Evolutionary conservation across 53 echinoderm and acorn worm genomes (phyloP).

Genomic region (Holothuria scabra): DNA sequence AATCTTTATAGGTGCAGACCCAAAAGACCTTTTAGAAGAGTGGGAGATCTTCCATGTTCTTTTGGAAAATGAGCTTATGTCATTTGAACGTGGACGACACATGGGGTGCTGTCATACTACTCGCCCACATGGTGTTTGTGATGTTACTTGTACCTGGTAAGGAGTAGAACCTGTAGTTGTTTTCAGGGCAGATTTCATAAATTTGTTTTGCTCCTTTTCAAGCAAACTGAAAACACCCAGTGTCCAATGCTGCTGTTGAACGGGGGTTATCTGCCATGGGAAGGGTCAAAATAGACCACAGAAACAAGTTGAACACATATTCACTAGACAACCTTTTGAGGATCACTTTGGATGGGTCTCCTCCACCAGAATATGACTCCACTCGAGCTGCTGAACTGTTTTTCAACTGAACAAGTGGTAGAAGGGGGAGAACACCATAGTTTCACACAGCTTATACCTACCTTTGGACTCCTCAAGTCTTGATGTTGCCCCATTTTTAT

Average conservation of each 20-base stretch:
- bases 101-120: not conserved
- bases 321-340: constrained; percentile 19
- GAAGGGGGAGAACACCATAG: no score
- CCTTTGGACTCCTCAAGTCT: no score
- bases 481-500: no score
- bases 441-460: no score
- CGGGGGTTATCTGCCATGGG: constrained; percentile 40
- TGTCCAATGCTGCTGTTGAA: constrained; percentile 35
- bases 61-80: not conserved
- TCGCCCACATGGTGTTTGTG: constrained; percentile 9
- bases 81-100: not conserved
- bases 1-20: not conserved
- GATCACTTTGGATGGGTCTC: constrained; percentile 7
- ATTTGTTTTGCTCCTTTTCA: no score
- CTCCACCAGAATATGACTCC: constrained; percentile 4
- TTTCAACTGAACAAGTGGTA: no score
- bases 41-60: not conserved
- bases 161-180: not conserved
- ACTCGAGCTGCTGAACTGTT: constrained; percentile 34
- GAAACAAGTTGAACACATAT: not conserved
- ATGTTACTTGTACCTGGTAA: constrained; percentile 45
- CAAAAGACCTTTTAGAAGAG: not conserved
- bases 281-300: constrained; percentile 37
- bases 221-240: not conserved
- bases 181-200: no score